Conservation (phyloP, 2,888 invertebrate genomes). For the Habroteleia sp. region DNA sequence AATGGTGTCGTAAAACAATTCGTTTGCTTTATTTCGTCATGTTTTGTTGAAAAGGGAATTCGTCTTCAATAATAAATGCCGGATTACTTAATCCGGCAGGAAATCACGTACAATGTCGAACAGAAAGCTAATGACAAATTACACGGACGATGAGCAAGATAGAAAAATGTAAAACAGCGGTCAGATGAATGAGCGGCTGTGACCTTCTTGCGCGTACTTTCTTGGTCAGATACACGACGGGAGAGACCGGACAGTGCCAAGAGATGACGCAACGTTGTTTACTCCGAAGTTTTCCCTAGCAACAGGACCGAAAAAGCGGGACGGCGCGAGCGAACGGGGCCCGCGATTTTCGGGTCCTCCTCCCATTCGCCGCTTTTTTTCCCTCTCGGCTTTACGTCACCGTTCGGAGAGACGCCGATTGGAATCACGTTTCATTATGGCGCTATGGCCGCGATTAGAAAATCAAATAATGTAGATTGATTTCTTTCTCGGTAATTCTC, state of each 20-base stretch:
- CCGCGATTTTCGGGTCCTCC: slow-evolving; percentile 55
- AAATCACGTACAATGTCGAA: slow-evolving; percentile 50
- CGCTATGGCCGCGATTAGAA: too few species aligned
- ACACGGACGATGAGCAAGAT: slow-evolving; percentile 23
- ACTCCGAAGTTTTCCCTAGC: slow-evolving; percentile 77
- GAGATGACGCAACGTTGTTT: slow-evolving; percentile 78
- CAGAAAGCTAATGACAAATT: slow-evolving; percentile 31
- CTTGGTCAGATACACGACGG: slow-evolving; percentile 36
- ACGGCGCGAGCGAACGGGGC: slow-evolving; percentile 41
- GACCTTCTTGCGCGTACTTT: slow-evolving; percentile 63
- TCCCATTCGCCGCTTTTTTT: slow-evolving; percentile 33
- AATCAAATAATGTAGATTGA: too few species aligned
- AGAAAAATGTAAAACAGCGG: slow-evolving; percentile 58
- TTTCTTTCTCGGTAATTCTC: too few species aligned
- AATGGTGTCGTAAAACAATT: too few species aligned
- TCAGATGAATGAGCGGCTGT: slow-evolving; percentile 73
- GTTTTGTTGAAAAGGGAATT: too few species aligned
- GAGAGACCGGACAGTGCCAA: slow-evolving; percentile 60
- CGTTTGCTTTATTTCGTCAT: too few species aligned
- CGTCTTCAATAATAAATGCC: too few species aligned
- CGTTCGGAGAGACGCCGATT: slow-evolving; percentile 2
- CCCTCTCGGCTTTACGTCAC: slow-evolving; percentile 26
- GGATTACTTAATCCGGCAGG: slow-evolving; percentile 22
- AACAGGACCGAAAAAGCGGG: slow-evolving; percentile 68
- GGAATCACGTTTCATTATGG: slow-evolving; percentile 5